A percentile compares a stretch with the other conserved stretches of the same genome.
phyloP scores from a whole-genome alignment of 2,888 invertebrate genomes.

The Lithophane leautieri region DNA sequence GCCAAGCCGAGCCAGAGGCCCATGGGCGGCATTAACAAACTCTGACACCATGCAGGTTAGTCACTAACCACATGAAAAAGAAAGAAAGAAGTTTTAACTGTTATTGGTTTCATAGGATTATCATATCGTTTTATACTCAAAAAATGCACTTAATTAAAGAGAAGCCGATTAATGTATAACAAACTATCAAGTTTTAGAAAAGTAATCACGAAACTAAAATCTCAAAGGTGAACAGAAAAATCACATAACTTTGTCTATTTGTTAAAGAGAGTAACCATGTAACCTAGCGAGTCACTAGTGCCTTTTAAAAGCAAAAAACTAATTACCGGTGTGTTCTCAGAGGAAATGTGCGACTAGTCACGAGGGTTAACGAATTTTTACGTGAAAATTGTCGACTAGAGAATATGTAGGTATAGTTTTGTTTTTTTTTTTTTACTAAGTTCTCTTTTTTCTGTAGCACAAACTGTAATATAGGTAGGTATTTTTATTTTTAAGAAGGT shows the following conservation, averaged over 20 bases:
- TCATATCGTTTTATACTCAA: not conserved
- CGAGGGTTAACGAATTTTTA: constrained; percentile 17
- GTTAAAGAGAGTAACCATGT: constrained; percentile 22
- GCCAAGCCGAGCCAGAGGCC: too few species aligned
- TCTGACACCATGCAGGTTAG: too few species aligned
- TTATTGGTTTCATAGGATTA: not conserved
- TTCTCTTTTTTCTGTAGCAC: not conserved
- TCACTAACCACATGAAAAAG: too few species aligned
- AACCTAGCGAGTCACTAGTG: constrained; percentile 39
- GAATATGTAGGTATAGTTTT: not conserved
- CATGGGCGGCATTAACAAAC: too few species aligned
- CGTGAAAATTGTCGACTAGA: constrained; percentile 11
- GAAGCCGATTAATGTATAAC: not conserved
- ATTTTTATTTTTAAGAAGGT: not conserved
- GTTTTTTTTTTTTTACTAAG: not conserved
- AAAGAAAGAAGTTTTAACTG: not conserved
- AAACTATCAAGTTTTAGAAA: constrained; percentile 8
- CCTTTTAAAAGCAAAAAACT: constrained; percentile 55
- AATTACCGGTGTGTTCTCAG: constrained; percentile 51
- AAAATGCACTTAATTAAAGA: not conserved
- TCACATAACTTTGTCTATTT: constrained; percentile 32
- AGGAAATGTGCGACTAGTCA: constrained; percentile 35
- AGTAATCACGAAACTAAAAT: constrained; percentile 1
- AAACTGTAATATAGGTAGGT: not conserved
- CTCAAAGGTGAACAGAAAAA: constrained; percentile 25